Evolutionary conservation across 35 echinoderm and acorn worm genomes (phyloP).

Genomic region (Diadema setosum): DNA sequence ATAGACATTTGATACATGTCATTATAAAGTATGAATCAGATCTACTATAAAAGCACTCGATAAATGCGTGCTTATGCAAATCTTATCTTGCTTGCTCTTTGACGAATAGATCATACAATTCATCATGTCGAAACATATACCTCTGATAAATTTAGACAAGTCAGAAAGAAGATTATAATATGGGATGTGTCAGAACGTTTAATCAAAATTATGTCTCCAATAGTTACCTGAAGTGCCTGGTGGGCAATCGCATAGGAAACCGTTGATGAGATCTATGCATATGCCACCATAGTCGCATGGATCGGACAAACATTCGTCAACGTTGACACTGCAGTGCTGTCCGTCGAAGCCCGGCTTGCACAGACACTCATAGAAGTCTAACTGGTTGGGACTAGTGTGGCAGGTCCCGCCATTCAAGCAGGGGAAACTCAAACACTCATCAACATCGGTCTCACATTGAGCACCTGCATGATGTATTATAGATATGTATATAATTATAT

Average conservation of each 20-base stretch:
- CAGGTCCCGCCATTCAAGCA: slow-evolving; percentile 16
- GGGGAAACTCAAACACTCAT: slow-evolving; percentile 9
- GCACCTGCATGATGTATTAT: too few species aligned
- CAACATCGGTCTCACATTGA: background rate
- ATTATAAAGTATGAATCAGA: too few species aligned
- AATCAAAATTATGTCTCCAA: background rate
- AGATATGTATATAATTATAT: too few species aligned
- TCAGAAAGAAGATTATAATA: too few species aligned
- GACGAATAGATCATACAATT: too few species aligned
- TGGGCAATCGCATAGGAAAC: background rate
- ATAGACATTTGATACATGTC: too few species aligned
- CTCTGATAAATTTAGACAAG: too few species aligned
- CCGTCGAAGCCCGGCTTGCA: background rate
- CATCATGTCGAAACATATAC: too few species aligned
- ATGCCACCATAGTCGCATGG: background rate
- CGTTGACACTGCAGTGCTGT: background rate
- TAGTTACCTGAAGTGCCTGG: background rate
- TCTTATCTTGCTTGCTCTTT: too few species aligned
- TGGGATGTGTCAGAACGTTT: too few species aligned
- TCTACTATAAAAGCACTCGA: too few species aligned
- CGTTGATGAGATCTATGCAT: slow-evolving; percentile 13
- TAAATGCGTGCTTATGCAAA: too few species aligned
- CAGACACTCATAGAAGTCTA: background rate
- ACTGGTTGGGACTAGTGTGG: background rate
- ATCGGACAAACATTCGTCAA: background rate